These are phyloP conservation scores for Vimba vimba DNA, from an alignment of 2,113 vertebrate genomes.

Conservation along the genomic window DNA sequence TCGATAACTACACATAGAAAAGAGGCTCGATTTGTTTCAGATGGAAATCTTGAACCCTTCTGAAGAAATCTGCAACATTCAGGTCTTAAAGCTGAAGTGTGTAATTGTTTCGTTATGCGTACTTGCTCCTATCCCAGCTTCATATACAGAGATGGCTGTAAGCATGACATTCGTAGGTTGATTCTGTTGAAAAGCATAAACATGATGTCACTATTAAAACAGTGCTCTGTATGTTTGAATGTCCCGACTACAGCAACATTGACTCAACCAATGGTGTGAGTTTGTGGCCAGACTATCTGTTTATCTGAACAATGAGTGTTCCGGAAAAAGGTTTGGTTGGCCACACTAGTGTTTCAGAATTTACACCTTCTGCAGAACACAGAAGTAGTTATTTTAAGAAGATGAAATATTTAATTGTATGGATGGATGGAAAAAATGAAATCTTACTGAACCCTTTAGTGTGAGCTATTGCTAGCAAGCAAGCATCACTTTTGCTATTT, in stretches of 20 bases:
- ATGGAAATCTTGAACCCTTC: conserved; percentile 20
- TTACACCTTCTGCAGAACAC: background rate
- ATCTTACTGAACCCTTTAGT: too few species aligned
- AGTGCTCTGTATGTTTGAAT: background rate
- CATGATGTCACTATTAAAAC: background rate
- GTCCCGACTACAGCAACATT: background rate
- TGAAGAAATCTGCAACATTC: conserved; percentile 9
- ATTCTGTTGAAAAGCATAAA: background rate
- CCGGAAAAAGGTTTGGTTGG: background rate
- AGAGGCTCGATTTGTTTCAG: conserved; percentile 13
- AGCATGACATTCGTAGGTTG: background rate
- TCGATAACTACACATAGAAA: background rate
- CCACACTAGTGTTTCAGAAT: background rate
- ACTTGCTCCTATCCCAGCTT: background rate
- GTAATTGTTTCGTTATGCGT: background rate
- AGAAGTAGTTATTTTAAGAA: background rate
- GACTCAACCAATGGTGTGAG: background rate
- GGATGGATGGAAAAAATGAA: background rate
- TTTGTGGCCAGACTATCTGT: background rate
- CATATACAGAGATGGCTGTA: background rate
- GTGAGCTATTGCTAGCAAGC: background rate
- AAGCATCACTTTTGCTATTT: background rate
- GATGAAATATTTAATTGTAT: background rate
- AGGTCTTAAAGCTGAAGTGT: background rate
- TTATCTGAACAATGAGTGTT: background rate